These are phyloP conservation scores for Callopanchax toddi DNA, from an alignment of 2,113 vertebrate species.

Conservation along the genomic window DNA sequence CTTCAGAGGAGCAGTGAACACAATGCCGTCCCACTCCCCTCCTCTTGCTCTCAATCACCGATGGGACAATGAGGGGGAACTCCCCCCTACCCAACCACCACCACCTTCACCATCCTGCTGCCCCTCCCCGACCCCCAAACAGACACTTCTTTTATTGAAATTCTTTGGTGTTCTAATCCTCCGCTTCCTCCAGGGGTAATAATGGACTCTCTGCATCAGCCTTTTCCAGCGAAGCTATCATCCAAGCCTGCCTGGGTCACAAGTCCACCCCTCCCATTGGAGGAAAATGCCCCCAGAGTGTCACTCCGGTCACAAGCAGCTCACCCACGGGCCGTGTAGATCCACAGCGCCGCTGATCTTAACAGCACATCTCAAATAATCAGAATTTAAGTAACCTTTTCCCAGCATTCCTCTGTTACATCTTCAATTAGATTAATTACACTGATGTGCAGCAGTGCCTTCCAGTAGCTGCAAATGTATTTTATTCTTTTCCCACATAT, in stretches of 20 bases:
- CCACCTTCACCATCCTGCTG: conserved; percentile 61
- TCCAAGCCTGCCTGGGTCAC: conserved; percentile 75
- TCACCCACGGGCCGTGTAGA: conserved; percentile 7
- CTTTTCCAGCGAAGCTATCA: conserved; percentile 81
- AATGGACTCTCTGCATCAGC: conserved; percentile 83
- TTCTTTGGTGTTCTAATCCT: conserved; percentile 87
- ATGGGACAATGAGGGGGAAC: conserved; percentile 78
- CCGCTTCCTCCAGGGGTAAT: conserved; percentile 84
- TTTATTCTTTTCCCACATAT: neutral
- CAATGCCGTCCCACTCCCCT: conserved; percentile 81
- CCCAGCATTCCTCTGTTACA: neutral
- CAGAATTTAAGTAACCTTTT: neutral
- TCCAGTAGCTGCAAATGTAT: neutral
- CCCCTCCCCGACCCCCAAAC: conserved; percentile 79
- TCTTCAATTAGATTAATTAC: neutral
- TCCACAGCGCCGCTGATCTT: neutral
- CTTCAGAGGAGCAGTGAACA: conserved; percentile 76
- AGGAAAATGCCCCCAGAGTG: conserved; percentile 27
- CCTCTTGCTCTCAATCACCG: conserved; percentile 83
- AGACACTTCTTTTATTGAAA: conserved; percentile 88
- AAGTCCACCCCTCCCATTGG: conserved; percentile 66
- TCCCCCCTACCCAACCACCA: conserved; percentile 21
- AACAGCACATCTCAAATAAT: neutral
- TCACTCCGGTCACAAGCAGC: conserved; percentile 47
- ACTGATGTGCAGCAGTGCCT: neutral